Conservation (phyloP, 2,113 vertebrate species). For the Macrotus californicus region DNA sequence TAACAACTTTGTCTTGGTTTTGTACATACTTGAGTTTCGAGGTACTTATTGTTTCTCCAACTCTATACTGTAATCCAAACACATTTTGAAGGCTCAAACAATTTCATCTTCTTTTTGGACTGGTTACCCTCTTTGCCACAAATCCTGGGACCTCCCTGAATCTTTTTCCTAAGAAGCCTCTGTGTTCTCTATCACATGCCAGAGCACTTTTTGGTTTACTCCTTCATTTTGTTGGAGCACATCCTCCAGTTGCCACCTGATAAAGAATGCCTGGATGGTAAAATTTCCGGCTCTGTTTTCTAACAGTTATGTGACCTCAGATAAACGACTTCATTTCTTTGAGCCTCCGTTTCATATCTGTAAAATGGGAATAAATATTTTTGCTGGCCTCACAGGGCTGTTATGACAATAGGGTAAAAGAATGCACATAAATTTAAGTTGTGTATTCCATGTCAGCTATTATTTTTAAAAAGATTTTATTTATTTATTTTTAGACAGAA, state of each 20-base stretch:
- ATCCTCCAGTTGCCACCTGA: background rate
- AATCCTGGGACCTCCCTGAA: background rate
- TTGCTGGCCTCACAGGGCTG: background rate
- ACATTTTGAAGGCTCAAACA: too few relatives aligned
- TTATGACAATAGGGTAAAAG: background rate
- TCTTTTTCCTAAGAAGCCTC: background rate
- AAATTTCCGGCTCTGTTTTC: background rate
- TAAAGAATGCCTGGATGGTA: background rate
- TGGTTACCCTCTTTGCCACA: background rate
- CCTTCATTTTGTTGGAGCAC: background rate
- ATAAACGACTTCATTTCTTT: background rate
- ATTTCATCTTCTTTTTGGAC: background rate
- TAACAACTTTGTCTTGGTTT: background rate
- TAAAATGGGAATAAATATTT: background rate
- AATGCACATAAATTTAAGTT: background rate
- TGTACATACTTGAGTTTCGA: background rate
- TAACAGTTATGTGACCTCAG: background rate
- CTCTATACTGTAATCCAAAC: background rate
- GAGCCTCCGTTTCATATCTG: too few relatives aligned
- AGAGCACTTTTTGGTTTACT: background rate
- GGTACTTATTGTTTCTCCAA: background rate
- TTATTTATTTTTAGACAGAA: too few relatives aligned
- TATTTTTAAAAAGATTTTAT: background rate
- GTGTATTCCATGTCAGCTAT: background rate
- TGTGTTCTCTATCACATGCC: background rate